Evolutionary conservation across 1,140 invertebrate genomes (phyloP), one percentile per base, ranked within the genome.

Genomic region (Drosophila kanapiae): DNA sequence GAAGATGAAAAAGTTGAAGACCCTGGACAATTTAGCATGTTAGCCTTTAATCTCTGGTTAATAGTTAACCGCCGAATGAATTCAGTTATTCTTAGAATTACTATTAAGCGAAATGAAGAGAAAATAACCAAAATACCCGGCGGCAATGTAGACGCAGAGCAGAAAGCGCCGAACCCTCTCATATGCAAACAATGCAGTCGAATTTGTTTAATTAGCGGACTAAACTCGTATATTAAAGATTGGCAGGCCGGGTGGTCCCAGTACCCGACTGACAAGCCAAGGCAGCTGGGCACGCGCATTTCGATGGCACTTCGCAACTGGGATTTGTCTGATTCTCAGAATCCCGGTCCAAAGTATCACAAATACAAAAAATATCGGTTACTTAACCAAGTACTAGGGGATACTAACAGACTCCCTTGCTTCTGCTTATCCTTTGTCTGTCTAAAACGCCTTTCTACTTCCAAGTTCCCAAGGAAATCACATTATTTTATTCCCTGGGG

Each of bases 191-290:
- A 87, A 88, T 88, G 77, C 72, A 80, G 61, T 80, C 60, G 62
- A 77, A 88, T 87, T 87, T 80, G 72, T 88, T 87, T 88, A 87
- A 87, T 87, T 87, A 88, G 69, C 80, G 49, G 48, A 80, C 79
- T 82, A 75, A 72, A 79, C 62, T 69, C 60, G 56, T 78, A 47
- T 79, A 67, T 57, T 69, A 16, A 56, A 77, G 51, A 70, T 70
- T 77, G 64, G 75, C 75, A 47, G 75, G 49, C n/a, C 56, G 63
- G 45, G 62, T 57, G 54, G 67, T 68, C 67, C 48, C 42, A 37
- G 40, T 45, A 38, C 8, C 31, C 29, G 61, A 37, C 70, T 88
- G 83, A 87, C 83, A 87, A 84, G 80, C 84, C 84, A 88, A 87
- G 77, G 80, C 83, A 87, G 83, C 83, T 88, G 83, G 77, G 80